Evolutionary conservation across 2,888 invertebrate genomes (phyloP), one percentile per base, ranked within the genome.

Genomic region (Tetramorium bicarinatum): DNA sequence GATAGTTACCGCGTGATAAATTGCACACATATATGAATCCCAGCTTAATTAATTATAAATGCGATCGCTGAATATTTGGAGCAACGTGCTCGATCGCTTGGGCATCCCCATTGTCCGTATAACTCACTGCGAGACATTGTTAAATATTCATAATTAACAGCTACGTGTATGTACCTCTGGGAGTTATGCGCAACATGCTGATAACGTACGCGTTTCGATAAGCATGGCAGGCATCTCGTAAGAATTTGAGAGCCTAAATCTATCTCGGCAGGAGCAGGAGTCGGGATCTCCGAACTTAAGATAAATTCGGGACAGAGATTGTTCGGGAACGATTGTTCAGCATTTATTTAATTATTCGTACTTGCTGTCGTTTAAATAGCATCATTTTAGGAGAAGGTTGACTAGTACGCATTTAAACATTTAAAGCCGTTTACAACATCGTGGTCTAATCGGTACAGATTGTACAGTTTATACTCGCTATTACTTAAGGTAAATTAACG

Each of bases 361-460:
- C 9, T 52, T 13, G 38, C 25, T 64, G 29, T 18, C 25, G 52
- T 41, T n/a, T 52, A 52, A 11, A 76, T 41, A 67, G n/a, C 25
- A 11, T 29, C 54, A 25, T 41, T 9, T 9, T 67, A 67, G 38
- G 11, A 67, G 38, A 59, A 77, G 13, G 1, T 77, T 77, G 38
- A 67, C 67, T 77, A 67, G 77, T 67, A 67, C 25, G 25, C 41
- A 41, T 52, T 66, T 67, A 67, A 38, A 77, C 67, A 77, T 77
- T 77, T 77, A 67, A 69, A 76, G 75, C 64, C 7, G 2, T 76
- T 64, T 77, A 41, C 29, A 52, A 77, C 25, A 41, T 69, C n/a
- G 18, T 74, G n/a, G 0, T 54, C 18, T 76, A 66, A 49, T 76
- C 29, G 1, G 1, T 41, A 38, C 11, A 9, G 38, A 67, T 52